Evolutionary conservation across 2,797 vertebrate genomes (phyloP).

Genomic region (Zalophus californianus): DNA sequence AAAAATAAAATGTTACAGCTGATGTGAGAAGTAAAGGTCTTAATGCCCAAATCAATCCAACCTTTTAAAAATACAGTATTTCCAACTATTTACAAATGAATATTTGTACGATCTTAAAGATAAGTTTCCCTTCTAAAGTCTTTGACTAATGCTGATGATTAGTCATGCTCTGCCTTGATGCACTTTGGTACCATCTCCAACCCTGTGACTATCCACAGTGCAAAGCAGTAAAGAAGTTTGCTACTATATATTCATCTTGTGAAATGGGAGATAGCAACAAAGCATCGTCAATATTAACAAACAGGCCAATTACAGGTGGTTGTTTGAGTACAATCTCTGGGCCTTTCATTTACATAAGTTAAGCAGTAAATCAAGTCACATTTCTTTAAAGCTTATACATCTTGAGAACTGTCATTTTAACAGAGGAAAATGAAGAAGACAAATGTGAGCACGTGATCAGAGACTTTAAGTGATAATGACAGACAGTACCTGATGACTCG

Average conservation of each 20-base stretch:
- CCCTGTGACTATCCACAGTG: neutral
- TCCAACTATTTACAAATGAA: neutral
- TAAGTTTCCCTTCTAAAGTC: neutral
- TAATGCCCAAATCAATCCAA: neutral
- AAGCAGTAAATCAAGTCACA: neutral
- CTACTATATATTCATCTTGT: neutral
- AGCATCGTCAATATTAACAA: neutral
- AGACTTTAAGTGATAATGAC: constrained; percentile 26
- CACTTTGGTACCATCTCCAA: neutral
- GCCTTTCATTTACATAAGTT: neutral
- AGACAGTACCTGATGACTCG: constrained; percentile 90
- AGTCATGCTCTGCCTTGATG: neutral
- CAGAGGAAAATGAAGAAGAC: neutral
- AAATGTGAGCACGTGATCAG: neutral
- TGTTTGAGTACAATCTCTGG: neutral
- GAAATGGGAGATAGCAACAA: neutral
- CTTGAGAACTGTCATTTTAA: constrained; percentile 1
- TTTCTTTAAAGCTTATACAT: neutral
- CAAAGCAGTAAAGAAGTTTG: neutral
- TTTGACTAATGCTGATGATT: neutral
- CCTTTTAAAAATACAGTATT: neutral
- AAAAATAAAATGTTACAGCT: neutral
- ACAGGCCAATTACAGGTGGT: neutral
- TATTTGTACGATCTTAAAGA: neutral
- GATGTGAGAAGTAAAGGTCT: neutral